Conservation (phyloP, 92 coral and sea anemone species). For the Umimayanthus chanpuru region DNA sequence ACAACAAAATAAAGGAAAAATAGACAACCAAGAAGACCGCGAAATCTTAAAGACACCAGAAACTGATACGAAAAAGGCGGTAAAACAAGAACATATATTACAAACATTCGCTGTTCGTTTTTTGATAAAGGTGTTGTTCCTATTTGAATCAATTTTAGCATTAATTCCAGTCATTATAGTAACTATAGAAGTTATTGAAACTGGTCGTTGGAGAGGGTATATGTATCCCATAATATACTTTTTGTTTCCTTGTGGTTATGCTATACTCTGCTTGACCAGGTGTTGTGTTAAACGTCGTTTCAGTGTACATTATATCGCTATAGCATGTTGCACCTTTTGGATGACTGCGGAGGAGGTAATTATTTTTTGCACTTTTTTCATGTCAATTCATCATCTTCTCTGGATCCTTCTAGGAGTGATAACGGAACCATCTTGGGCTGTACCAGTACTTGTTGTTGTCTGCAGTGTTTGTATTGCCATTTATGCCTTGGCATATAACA, state of each 20-base stretch:
- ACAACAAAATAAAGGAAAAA: too few species aligned
- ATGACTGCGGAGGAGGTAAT: neutral
- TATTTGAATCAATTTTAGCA: neutral
- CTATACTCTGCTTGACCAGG: neutral
- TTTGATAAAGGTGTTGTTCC: neutral
- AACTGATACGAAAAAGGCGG: neutral
- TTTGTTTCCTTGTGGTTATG: neutral
- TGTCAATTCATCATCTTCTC: constrained; percentile 29
- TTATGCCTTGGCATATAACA: neutral
- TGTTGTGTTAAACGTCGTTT: neutral
- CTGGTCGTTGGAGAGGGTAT: neutral
- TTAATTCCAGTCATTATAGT: neutral
- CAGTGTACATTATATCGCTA: neutral
- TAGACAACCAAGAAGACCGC: too few species aligned
- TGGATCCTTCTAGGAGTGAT: constrained; percentile 43
- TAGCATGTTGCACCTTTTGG: neutral
- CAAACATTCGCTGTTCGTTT: neutral
- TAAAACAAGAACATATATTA: neutral
- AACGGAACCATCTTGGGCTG: constrained; percentile 52
- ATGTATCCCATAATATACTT: neutral
- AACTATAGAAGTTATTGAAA: neutral
- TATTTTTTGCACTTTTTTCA: neutral
- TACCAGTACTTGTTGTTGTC: constrained; percentile 26
- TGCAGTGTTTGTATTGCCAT: neutral
- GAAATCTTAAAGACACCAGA: too few species aligned